These are phyloP conservation scores for Drosophila sulfurigaster DNA, from an alignment of 1,140 invertebrate genomes.

Conservation along the genomic window DNA sequence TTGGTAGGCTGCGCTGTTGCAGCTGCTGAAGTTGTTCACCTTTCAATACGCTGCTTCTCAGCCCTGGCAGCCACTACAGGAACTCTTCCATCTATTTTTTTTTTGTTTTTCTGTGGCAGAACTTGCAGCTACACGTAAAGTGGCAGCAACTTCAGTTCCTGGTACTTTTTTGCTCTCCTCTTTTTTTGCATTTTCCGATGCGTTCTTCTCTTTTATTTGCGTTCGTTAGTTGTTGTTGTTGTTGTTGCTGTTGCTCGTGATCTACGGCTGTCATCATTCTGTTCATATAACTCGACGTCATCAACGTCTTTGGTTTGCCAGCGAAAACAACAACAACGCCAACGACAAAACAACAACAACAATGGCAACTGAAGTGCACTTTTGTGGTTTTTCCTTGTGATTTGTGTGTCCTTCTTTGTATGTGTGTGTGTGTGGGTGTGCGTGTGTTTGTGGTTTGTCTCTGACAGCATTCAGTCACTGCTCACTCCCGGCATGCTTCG, in stretches of 20 bases:
- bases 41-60: slow-evolving; percentile 67
- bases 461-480: slow-evolving; percentile 39
- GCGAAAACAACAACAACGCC: slow-evolving; percentile 27
- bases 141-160: slow-evolving; percentile 49
- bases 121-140: slow-evolving; percentile 37
- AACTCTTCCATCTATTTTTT: slow-evolving; percentile 29
- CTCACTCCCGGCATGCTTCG: slow-evolving; percentile 15
- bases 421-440: slow-evolving; percentile 25
- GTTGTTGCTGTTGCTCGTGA: slow-evolving; percentile 50
- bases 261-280: slow-evolving; percentile 70
- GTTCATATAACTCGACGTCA: slow-evolving; percentile 78
- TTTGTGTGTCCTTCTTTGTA: slow-evolving; percentile 48
- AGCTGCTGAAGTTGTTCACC: slow-evolving; percentile 73
- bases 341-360: slow-evolving; percentile 29
- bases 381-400: slow-evolving; percentile 71
- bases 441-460: slow-evolving; percentile 17
- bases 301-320: slow-evolving; percentile 66
- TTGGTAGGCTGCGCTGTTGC: slow-evolving; percentile 17
- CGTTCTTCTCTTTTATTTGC: slow-evolving; percentile 49
- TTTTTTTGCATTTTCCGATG: slow-evolving; percentile 21
- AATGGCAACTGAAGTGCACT: slow-evolving; percentile 70
- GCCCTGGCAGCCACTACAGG: slow-evolving; percentile 37
- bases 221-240: slow-evolving; percentile 36
- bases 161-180: slow-evolving; percentile 14
- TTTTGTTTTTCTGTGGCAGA: slow-evolving; percentile 33